Evolutionary conservation across 2,113 vertebrate genomes (phyloP), one percentile per base, ranked within the genome.

Genomic region (Corythaeola cristata): DNA sequence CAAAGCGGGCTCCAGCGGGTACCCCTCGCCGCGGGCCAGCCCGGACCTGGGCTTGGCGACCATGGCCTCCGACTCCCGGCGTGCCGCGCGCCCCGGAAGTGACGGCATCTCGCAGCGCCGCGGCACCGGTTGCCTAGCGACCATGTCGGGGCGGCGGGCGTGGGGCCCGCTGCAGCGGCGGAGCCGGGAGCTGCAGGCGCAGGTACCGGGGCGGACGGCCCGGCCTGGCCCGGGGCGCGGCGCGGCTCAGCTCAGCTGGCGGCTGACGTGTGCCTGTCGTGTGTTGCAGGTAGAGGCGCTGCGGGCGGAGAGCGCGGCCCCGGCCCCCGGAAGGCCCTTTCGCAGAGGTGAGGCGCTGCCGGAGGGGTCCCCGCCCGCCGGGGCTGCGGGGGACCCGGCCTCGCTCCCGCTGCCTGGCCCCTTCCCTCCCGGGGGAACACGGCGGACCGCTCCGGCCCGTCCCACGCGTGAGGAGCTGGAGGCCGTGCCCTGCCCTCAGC

Each of bases 281-380:
- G 41, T 79, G 56, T 93, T 93, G 44, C 88, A 98, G 98, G 98
- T 98, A 92, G 96, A 96, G 69, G 90, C 23, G 59, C 96, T 98
- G 95, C 84, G 97, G 95, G 95, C 90, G 64, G 98, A 98, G 89
- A 97, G 96, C 85, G 97, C 66, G 77, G 73, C 55, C 56, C 68
- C 88, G 81, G 90, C 93, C n/a, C 83, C 94, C 66, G 97, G 27
- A 74, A 58, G 82, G 69, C 88, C 15, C 88, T 98, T 72, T 82
- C 80, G 88, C 92, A 97, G 79, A 98, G 98, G 98, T 98, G 98
- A 97, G 93, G 44, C 53, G 11, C 9, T 5, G 26, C 35, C 41
- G 6, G 18, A 24, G 27, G 28, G 28, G 33, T 16, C 15, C 56
- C 18, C 11, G 5, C 8, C 22, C 53, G 39, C 39, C 39, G 39